Conservation (phyloP, 92 coral and sea anemone genomes). For the Epizoanthus fatuus region DNA sequence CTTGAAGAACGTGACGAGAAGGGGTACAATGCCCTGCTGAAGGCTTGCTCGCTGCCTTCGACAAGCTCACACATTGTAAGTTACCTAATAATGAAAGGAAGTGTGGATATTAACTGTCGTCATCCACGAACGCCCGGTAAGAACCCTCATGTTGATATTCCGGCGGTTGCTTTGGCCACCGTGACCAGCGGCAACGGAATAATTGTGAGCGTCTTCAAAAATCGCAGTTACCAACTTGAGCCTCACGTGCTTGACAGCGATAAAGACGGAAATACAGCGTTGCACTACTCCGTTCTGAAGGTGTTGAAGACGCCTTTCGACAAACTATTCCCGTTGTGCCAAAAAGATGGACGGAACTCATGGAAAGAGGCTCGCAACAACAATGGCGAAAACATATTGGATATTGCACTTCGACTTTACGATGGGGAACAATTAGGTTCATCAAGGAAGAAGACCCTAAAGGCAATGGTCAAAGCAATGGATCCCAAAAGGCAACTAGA, state of each 20-base stretch:
- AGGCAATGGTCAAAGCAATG: neutral
- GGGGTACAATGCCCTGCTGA: constrained; percentile 56
- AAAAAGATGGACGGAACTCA: neutral
- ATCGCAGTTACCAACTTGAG: neutral
- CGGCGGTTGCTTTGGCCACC: constrained; percentile 42
- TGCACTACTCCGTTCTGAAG: constrained; percentile 50
- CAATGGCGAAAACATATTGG: constrained; percentile 6
- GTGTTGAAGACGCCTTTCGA: constrained; percentile 29
- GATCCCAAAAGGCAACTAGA: neutral
- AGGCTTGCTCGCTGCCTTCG: constrained; percentile 64
- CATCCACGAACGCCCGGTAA: constrained; percentile 10
- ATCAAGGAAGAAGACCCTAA: neutral
- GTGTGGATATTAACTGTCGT: constrained; percentile 49
- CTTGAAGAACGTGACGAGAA: constrained; percentile 18
- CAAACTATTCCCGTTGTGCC: constrained; percentile 14
- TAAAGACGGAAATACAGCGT: constrained; percentile 50
- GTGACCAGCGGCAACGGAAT: constrained; percentile 23
- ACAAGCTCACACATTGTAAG: constrained; percentile 32
- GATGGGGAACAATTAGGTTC: neutral
- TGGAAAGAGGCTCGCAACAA: constrained; percentile 48
- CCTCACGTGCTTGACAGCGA: constrained; percentile 9
- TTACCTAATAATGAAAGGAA: constrained; percentile 21
- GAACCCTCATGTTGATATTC: constrained; percentile 4
- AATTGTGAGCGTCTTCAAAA: constrained; percentile 27
- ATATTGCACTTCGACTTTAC: neutral